Base-by-base conservation (phyloP, 35 echinoderm and acorn worm genomes). In the Amphiura filiformis region DNA sequence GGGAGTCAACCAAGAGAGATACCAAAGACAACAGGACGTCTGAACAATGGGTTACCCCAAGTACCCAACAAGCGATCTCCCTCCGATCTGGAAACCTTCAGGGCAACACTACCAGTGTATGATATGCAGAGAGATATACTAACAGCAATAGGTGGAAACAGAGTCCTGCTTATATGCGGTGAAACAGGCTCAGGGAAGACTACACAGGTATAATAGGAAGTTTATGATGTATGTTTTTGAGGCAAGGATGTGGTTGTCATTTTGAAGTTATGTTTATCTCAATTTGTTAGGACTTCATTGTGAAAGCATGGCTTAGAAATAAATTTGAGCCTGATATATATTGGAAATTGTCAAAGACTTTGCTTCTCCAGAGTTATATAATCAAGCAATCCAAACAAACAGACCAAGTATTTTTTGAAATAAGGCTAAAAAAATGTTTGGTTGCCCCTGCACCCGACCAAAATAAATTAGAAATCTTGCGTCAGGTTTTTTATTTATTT, bases 141-240 rank as follows among this genome's bases (percentile, higher is more conserved):
- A 17, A 31, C 79, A 76, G 31, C 87, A 13, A 88, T 99, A 3
- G 79, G 91, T 70, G 86, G 41, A 23, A 94, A 90, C 84, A 86
- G 85, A 33, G 96, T 99, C 26, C 38, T 91, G 1, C 87, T 99
- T 0, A 95, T 99, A 38, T 79, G 80, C 35, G 96, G 96, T 17
- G 96, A 99, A 52, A 99, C 96, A n/a, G 96, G 96, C 32, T 99
- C 96, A 36, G 96, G 96, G 30, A 99, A 99, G 77, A 99, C 96
- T n/a, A 99, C 96, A 36, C 96, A 99, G 96, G 96, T 99, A 87
- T 22, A 41, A 78, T 84, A 34, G 39, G 34, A 0, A 31, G n/a
- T n/a, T n/a, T n/a, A n/a, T 61, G 15, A 18, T 61, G 56, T 0
- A 15, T 0, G 15, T 18, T 0, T 61, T 61, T 61, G 15, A 61